Conservation (phyloP, 2,888 invertebrate genomes). For the Acrobasis suavella region DNA sequence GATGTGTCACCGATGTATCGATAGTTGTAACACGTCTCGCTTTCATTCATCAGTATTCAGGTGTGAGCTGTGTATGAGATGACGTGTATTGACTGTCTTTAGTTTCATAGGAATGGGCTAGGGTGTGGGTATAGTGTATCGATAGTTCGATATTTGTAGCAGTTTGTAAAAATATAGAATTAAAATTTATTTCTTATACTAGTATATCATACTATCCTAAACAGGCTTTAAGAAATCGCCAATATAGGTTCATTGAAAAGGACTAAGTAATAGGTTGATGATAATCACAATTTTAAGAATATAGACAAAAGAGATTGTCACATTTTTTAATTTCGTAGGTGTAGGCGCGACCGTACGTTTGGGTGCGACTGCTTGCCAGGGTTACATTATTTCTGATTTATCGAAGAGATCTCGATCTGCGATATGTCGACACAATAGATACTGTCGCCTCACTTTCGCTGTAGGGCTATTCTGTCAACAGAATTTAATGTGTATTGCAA, state of each 20-base stretch:
- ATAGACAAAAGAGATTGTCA: no score
- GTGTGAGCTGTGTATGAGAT: not conserved
- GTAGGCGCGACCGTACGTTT: no score
- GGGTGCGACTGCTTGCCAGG: no score
- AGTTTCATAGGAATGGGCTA: conserved; percentile 3
- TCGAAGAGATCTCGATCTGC: no score
- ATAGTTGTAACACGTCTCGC: conserved; percentile 8
- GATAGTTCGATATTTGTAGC: not conserved
- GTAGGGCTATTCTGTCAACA: not conserved
- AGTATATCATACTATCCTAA: no score
- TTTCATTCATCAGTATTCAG: conserved; percentile 12
- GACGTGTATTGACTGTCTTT: conserved; percentile 11
- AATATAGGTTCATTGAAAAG: not conserved
- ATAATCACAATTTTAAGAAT: no score
- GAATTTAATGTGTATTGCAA: not conserved
- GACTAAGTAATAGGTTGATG: no score
- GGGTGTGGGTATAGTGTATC: not conserved
- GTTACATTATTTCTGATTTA: no score
- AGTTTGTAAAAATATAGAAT: not conserved
- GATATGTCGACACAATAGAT: no score
- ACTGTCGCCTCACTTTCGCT: not conserved
- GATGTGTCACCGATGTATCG: conserved; percentile 23
- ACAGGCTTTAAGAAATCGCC: no score
- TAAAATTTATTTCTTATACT: no score
- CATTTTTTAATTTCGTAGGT: no score